A percentile compares a stretch with the other conserved stretches of the same genome.
Evolutionary conservation across 2,797 vertebrate species (phyloP).

Genomic region (Alca torda): DNA sequence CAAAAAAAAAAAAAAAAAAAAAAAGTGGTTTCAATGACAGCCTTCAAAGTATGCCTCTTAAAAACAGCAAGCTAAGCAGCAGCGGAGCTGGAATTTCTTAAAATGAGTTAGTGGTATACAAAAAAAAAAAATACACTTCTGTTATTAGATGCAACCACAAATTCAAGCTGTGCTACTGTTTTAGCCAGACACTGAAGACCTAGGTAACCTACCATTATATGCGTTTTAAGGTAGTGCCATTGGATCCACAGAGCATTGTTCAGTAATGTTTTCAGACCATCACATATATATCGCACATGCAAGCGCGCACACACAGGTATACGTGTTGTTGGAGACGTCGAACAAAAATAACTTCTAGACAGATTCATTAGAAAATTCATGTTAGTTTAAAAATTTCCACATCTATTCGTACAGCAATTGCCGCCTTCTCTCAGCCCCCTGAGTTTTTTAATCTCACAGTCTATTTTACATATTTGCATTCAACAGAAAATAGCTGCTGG

Average conservation of each 20-base stretch:
- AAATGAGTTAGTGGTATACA: not conserved
- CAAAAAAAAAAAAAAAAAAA: not conserved
- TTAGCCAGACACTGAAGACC: not conserved
- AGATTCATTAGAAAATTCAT: not conserved
- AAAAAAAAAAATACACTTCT: not conserved
- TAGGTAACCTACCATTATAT: not conserved
- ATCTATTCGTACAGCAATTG: not conserved
- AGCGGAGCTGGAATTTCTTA: not conserved
- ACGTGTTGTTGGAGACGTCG: fast-evolving
- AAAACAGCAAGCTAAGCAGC: not conserved
- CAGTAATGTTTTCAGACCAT: not conserved
- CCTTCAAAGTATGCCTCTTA: not conserved
- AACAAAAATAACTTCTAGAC: not conserved
- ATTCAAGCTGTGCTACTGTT: not conserved
- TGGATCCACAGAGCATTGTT: not conserved
- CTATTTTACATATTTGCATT: not conserved
- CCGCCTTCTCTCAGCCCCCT: not conserved
- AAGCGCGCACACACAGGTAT: not conserved
- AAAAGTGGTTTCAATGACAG: not conserved
- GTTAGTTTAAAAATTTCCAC: not conserved
- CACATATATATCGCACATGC: not conserved
- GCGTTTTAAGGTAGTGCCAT: not conserved
- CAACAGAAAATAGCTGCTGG: not conserved
- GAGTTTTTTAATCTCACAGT: not conserved
- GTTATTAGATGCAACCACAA: not conserved